Evolutionary conservation across 1,140 invertebrate species (phyloP).

Genomic region (Dendroctonus valens): DNA sequence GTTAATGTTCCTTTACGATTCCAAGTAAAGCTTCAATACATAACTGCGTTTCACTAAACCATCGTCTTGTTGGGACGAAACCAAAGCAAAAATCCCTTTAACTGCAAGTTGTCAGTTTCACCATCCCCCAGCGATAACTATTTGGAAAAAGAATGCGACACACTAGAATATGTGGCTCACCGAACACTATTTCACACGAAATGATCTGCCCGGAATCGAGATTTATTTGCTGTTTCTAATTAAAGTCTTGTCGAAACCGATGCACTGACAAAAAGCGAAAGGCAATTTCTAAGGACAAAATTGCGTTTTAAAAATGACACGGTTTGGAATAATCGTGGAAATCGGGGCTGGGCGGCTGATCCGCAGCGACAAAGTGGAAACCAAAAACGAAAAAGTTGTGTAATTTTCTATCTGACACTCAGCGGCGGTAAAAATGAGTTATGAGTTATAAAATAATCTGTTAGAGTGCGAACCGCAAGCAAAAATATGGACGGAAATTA

Average conservation of each 20-base stretch:
- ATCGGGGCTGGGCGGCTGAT: no score
- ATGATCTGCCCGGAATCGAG: background rate
- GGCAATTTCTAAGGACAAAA: no score
- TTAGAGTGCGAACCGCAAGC: conserved; percentile 12
- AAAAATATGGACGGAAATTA: conserved; percentile 15
- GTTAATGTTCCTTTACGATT: no score
- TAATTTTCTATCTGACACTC: conserved; percentile 18
- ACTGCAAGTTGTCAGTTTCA: conserved; percentile 14
- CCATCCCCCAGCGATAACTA: conserved; percentile 1
- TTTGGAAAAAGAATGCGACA: conserved; percentile 9
- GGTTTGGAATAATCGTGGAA: no score
- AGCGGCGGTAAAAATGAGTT: conserved; percentile 17
- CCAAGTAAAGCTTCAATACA: no score
- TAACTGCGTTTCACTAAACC: no score
- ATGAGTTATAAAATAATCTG: conserved; percentile 17
- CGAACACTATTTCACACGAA: conserved; percentile 10
- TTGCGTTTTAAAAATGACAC: no score
- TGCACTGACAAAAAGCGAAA: no score
- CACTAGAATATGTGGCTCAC: conserved; percentile 1
- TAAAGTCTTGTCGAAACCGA: no score
- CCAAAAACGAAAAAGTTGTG: conserved; percentile 10
- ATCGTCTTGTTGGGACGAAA: no score
- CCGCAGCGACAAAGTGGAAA: background rate
- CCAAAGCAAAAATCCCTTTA: background rate
- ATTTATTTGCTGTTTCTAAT: no score